Percentiles rank a stretch among this genome's conserved stretches.
Conservation (phyloP, 2,113 vertebrate species). For the Channa argus region DNA sequence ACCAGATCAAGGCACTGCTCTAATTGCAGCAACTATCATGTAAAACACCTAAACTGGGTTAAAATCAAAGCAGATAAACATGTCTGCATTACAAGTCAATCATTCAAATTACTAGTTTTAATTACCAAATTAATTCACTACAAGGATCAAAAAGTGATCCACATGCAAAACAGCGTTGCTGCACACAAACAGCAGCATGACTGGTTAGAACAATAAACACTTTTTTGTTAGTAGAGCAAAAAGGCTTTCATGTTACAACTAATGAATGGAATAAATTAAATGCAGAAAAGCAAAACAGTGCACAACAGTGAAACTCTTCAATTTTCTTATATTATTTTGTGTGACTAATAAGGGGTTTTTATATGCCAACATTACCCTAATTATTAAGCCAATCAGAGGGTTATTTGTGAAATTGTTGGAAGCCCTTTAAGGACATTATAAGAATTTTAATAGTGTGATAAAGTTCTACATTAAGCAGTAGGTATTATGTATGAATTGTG, state of each 20-base stretch:
- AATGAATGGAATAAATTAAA: conserved; percentile 45
- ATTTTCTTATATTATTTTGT: conserved; percentile 8
- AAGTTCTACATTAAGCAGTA: conserved; percentile 11
- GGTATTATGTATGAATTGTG: too few species aligned
- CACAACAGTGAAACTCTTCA: conserved; percentile 1
- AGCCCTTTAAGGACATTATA: conserved; percentile 2
- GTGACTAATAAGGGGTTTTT: conserved; percentile 43
- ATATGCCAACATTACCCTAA: conserved; percentile 15
- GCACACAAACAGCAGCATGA: conserved; percentile 19
- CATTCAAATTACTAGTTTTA: conserved; percentile 9
- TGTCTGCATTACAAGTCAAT: not conserved
- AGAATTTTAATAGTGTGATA: conserved; percentile 9
- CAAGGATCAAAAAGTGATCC: conserved; percentile 13
- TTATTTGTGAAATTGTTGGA: conserved; percentile 30
- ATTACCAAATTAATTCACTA: conserved; percentile 16
- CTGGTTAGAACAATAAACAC: conserved; percentile 2
- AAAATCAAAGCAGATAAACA: conserved; percentile 14
- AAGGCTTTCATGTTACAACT: conserved; percentile 53
- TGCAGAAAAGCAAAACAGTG: conserved; percentile 26
- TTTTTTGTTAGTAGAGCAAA: conserved; percentile 36
- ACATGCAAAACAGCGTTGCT: conserved; percentile 29
- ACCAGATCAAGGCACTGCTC: not conserved
- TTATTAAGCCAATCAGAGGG: conserved; percentile 13
- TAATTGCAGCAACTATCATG: not conserved
- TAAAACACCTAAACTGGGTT: conserved; percentile 9